A percentile compares a stretch with the other conserved stretches of the same genome.
Evolutionary conservation across 2,113 vertebrate genomes (phyloP).

Genomic region (Hippolais icterina): DNA sequence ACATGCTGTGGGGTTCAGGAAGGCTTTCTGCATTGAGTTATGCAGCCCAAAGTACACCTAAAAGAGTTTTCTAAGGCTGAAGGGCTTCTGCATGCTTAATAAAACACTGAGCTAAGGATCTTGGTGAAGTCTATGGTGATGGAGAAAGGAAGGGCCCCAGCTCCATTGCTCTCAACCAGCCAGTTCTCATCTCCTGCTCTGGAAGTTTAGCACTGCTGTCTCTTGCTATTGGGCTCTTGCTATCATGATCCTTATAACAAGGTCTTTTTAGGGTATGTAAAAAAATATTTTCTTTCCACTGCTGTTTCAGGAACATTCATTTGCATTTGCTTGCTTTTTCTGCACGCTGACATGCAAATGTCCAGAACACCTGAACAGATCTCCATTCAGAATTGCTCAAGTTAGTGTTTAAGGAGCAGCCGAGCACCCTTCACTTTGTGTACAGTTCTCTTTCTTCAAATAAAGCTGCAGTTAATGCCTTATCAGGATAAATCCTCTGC

Average conservation of each 20-base stretch:
- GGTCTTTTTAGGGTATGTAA: background rate
- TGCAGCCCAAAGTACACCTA: background rate
- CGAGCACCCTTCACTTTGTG: background rate
- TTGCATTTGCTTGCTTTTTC: slow-evolving; percentile 59
- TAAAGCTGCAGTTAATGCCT: background rate
- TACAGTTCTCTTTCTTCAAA: background rate
- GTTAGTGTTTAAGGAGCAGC: background rate
- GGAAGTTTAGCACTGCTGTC: background rate
- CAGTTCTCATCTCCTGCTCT: background rate
- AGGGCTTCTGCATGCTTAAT: background rate
- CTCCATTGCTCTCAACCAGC: background rate
- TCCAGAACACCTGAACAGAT: background rate
- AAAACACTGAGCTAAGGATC: background rate
- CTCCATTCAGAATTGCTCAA: background rate
- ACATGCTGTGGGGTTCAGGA: background rate
- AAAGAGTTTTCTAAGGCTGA: background rate
- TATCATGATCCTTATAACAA: background rate
- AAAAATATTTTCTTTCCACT: slow-evolving; percentile 19
- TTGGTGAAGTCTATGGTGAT: background rate
- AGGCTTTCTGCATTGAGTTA: background rate
- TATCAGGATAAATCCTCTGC: background rate
- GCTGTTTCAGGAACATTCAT: slow-evolving; percentile 36
- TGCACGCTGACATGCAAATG: background rate
- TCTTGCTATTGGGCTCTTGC: background rate
- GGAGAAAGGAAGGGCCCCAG: background rate